Conservation (phyloP, 2,113 vertebrate species). For the Cottus gobio region DNA sequence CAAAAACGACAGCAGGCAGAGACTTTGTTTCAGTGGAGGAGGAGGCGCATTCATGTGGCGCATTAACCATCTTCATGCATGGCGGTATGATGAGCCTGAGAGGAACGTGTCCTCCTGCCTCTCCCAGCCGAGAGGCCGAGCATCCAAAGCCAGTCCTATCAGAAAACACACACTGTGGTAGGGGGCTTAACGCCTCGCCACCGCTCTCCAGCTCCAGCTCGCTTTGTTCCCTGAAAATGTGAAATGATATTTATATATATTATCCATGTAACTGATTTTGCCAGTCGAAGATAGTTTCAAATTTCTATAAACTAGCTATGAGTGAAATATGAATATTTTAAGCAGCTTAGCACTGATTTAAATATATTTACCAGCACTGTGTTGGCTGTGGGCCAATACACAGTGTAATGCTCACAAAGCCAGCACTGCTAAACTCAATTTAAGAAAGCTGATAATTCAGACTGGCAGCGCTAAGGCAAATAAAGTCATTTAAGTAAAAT, state of each 20-base stretch:
- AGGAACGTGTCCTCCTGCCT: constrained; percentile 40
- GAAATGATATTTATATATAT: constrained; percentile 74
- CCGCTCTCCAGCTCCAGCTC: constrained; percentile 34
- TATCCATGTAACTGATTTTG: constrained; percentile 83
- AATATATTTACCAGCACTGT: constrained; percentile 91
- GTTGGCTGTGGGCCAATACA: constrained; percentile 87
- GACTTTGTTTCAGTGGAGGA: constrained; percentile 26
- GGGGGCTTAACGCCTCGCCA: constrained; percentile 17
- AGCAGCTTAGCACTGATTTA: constrained; percentile 92
- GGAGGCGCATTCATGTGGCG: constrained; percentile 31
- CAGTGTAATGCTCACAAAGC: constrained; percentile 87
- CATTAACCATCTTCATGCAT: constrained; percentile 29
- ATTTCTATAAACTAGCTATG: constrained; percentile 90
- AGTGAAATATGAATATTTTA: constrained; percentile 93
- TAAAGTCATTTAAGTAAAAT: constrained; percentile 88
- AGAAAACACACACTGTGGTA: constrained; percentile 43
- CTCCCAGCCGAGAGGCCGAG: constrained; percentile 38
- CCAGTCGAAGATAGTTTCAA: constrained; percentile 86
- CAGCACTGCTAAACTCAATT: constrained; percentile 87
- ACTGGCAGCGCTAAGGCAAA: constrained; percentile 88
- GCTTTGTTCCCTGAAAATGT: constrained; percentile 70
- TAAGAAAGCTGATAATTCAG: constrained; percentile 86
- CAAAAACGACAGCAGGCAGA: not conserved
- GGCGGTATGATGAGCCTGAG: constrained; percentile 33
- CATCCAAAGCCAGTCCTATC: constrained; percentile 57